Evolutionary conservation across 2,113 vertebrate species (phyloP).

Genomic region (Empidonax alnorum): DNA sequence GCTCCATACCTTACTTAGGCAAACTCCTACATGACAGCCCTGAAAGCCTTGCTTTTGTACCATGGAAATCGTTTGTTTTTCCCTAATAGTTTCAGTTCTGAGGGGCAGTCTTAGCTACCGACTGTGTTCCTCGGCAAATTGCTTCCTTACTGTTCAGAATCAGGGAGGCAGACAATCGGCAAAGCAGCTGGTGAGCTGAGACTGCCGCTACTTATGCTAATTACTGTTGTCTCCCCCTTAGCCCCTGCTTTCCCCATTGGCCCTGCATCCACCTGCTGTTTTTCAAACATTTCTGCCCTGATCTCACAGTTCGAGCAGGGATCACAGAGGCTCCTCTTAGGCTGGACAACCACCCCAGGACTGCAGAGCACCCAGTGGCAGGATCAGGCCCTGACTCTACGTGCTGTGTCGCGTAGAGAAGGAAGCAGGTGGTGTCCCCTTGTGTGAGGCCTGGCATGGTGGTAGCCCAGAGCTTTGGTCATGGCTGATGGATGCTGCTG

Average conservation of each 20-base stretch:
- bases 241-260: background rate
- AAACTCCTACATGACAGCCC: constrained; percentile 40
- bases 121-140: background rate
- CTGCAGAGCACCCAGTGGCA: fast-evolving
- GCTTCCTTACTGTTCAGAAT: constrained; percentile 7
- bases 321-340: background rate
- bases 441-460: fast-evolving
- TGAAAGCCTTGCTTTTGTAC: constrained; percentile 21
- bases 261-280: constrained; percentile 1
- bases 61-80: background rate
- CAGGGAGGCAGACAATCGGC: background rate
- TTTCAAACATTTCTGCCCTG: background rate
- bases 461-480: background rate
- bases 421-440: background rate
- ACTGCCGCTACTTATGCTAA: constrained; percentile 23
- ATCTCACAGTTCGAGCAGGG: background rate
- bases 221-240: constrained; percentile 29
- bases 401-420: background rate
- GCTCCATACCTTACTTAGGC: constrained; percentile 55
- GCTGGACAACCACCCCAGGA: background rate
- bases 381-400: background rate
- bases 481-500: background rate
- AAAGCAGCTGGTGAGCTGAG: constrained; percentile 47
- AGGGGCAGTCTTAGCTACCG: background rate
- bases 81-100: background rate